phyloP scores from a whole-genome alignment of 2,797 vertebrate genomes.

The Pyrrhura leucotis region DNA sequence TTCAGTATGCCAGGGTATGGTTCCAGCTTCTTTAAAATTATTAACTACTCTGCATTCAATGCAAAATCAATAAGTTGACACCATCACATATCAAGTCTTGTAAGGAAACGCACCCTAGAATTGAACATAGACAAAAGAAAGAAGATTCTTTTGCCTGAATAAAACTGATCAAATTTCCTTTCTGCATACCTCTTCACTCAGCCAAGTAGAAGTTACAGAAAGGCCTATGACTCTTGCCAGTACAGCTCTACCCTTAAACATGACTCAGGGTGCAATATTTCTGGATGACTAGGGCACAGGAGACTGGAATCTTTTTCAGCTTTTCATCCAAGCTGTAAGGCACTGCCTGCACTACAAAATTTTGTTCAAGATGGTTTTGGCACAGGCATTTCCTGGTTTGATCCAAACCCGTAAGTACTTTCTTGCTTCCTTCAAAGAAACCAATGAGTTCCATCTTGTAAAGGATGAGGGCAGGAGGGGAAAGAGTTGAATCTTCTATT shows the following conservation, averaged over 20 bases:
- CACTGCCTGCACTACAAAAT: not conserved
- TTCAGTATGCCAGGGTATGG: not conserved
- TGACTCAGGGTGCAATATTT: not conserved
- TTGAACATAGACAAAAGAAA: constrained; percentile 16
- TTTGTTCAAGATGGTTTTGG: not conserved
- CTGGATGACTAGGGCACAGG: not conserved
- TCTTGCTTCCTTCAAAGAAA: not conserved
- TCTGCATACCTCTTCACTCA: not conserved
- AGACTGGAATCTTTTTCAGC: not conserved
- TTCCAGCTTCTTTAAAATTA: not conserved
- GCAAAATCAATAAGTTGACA: not conserved
- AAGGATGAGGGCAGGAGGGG: not conserved
- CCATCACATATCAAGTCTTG: fast-evolving
- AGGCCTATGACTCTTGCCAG: not conserved
- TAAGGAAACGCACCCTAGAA: not conserved
- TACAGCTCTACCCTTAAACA: not conserved
- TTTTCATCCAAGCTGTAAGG: not conserved
- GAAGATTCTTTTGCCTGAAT: not conserved
- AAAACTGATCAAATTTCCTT: not conserved
- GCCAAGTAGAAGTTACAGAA: not conserved
- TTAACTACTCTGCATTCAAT: not conserved
- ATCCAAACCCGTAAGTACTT: not conserved
- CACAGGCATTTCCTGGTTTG: not conserved
- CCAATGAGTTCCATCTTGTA: not conserved
- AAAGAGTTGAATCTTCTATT: not conserved